Base-by-base conservation (phyloP, 1,140 invertebrate genomes). In the Drosophila pruinosa region DNA sequence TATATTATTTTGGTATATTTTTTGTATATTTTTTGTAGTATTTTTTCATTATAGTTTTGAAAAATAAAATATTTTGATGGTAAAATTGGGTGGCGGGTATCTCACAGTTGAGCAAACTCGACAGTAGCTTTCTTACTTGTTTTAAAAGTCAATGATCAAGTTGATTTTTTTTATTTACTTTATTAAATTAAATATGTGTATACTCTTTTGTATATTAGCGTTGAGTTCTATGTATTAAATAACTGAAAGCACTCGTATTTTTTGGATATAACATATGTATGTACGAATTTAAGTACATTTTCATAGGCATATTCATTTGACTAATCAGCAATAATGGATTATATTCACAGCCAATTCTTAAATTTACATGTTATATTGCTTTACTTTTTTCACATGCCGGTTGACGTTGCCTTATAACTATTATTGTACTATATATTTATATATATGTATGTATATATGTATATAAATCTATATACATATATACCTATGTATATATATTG, bases 301-400 rank as follows among this genome's bases (percentile, higher is more conserved):
- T 4, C 10, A 19, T n/a, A 26, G 8, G 39, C 24, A 12, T 57
- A 56, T 45, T 19, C n/a, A 24, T 45, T 38, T 62, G 64, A 62
- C 72, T 58, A 70, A 38, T 47, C 45, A 74, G 75, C 63, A 47
- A 39, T 75, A 57, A 79, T 69, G 61, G 28, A 85, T 38, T 61
- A 67, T 83, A 69, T 86, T 85, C 80, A 85, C 80, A 85, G 80
- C 80, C 80, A 80, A 85, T 85, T 78, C 39, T 50, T 75, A 77
- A 70, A 82, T 65, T 17, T 76, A 69, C 43, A 78, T 24, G 58
- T 36, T 47, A 57, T 77, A 63, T 69, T 61, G 21, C 52, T 59
- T 71, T 8, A n/a, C 48, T 54, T 57, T n/a, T 67, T 68, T 34
- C 52, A 72, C 72, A 72, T 69, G 65, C 65, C 45, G 28, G 26